Base-by-base conservation (phyloP, 2,888 invertebrate species). In the Eupithecia pulchellata region DNA sequence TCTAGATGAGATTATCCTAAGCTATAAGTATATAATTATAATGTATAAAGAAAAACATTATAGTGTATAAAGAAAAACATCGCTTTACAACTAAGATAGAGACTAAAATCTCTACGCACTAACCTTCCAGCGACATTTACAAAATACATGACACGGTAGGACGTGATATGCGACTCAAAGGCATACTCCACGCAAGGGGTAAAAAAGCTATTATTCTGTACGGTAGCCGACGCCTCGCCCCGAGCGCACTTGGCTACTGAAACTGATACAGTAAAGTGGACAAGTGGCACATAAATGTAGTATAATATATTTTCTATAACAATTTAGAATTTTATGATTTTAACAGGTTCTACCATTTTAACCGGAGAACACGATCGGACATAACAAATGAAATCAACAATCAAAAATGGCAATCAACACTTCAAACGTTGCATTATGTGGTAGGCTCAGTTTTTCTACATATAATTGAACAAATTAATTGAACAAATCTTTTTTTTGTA, bases 151-250 rank as follows among this genome's bases (percentile, higher is more conserved):
- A 66, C 58, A 58, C 9, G 66, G 57, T 55, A 42, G 36, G 58
- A 66, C 39, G 61, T 60, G 69, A 86, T 87, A 87, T 84, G 78
- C 84, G 84, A 86, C 88, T 86, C 86, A 80, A 86, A 85, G 85
- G 81, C 78, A 82, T 62, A 83, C 58, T 66, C 42, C 32, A 62
- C 82, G 83, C 52, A 77, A 75, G 74, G 78, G 78, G 79, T 90
- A 91, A 91, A 80, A 92, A 91, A 87, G 86, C 86, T 89, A 90
- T 92, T 91, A 92, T 89, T 84, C 82, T 81, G 85, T 89, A 91
- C 92, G 85, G 93, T 91, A 92, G 92, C 91, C 84, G 84, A 83
- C 82, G 83, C 81, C 78, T 81, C 72, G 82, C 81, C 84, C 81
- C 77, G 77, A 78, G 82, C 83, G 76, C 74, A 82, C 78, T 80